These are phyloP conservation scores for Bembecia ichneumoniformis DNA, from an alignment of 2,888 invertebrate species.

Conservation along the genomic window DNA sequence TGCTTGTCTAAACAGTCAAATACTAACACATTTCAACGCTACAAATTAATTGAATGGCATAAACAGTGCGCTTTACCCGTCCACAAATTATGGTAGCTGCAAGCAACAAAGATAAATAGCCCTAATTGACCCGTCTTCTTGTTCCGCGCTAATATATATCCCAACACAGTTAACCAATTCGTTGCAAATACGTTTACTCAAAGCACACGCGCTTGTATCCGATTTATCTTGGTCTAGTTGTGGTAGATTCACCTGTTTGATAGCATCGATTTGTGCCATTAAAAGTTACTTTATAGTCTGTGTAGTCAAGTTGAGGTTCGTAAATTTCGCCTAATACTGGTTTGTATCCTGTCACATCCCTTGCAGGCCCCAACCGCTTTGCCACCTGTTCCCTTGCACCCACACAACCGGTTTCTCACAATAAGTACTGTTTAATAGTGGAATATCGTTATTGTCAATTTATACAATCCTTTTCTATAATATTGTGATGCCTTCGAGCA, in stretches of 20 bases:
- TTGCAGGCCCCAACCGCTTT: constrained; percentile 35
- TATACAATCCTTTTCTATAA: not conserved
- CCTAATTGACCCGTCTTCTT: constrained; percentile 21
- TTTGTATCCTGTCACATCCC: constrained; percentile 45
- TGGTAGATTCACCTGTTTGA: constrained; percentile 42
- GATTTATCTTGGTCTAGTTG: constrained; percentile 30
- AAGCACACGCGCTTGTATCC: constrained; percentile 27
- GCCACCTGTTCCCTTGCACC: constrained; percentile 35
- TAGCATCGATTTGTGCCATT: constrained; percentile 50
- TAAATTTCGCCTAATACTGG: constrained; percentile 55
- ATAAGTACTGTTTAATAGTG: not conserved
- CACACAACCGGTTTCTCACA: constrained; percentile 24
- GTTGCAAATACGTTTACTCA: constrained; percentile 33
- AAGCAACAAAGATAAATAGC: constrained; percentile 14
- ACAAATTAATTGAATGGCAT: not conserved
- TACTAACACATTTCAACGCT: too few species aligned
- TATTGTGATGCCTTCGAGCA: too few species aligned
- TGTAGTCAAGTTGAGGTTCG: constrained; percentile 28
- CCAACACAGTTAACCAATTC: constrained; percentile 12
- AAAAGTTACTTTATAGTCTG: constrained; percentile 41
- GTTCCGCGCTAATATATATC: constrained; percentile 14
- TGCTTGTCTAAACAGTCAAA: too few species aligned
- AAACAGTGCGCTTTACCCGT: constrained; percentile 1
- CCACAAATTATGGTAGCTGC: not conserved
- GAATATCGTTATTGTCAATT: not conserved